A percentile compares a stretch with the other conserved stretches of the same genome.
phyloP scores from a whole-genome alignment of 2,797 vertebrate genomes.

The Enoplosus armatus region DNA sequence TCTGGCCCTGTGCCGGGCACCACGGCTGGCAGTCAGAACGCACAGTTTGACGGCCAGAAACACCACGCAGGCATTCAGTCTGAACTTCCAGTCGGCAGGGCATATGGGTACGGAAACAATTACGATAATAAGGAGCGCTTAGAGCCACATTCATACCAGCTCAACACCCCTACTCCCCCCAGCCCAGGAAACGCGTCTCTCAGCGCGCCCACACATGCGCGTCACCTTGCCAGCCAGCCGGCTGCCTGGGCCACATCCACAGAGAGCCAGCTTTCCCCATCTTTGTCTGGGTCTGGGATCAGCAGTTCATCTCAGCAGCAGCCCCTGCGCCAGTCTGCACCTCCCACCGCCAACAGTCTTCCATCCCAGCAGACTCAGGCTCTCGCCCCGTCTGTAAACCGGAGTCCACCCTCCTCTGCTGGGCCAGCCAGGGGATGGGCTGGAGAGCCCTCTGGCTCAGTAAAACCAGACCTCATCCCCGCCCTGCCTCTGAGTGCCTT shows the following conservation, averaged over 20 bases:
- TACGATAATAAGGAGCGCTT: constrained; percentile 79
- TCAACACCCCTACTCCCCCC: constrained; percentile 52
- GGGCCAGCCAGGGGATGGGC: constrained; percentile 56
- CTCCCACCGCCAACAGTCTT: constrained; percentile 71
- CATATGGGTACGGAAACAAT: constrained; percentile 77
- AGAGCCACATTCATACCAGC: constrained; percentile 69
- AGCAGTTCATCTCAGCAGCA: constrained; percentile 57
- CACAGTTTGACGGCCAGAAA: constrained; percentile 77
- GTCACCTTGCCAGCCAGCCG: constrained; percentile 60
- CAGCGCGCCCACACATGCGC: constrained; percentile 52
- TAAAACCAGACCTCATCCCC: constrained; percentile 69
- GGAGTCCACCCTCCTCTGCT: constrained; percentile 65
- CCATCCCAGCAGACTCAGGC: constrained; percentile 56
- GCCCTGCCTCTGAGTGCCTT: constrained; percentile 75
- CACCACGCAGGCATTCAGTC: constrained; percentile 61
- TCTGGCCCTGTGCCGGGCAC: constrained; percentile 77
- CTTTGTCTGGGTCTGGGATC: constrained; percentile 38
- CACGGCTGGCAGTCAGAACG: constrained; percentile 59
- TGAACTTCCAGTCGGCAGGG: constrained; percentile 68
- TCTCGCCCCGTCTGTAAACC: constrained; percentile 39
- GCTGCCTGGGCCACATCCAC: constrained; percentile 70
- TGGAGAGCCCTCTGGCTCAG: constrained; percentile 37
- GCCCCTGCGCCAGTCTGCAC: constrained; percentile 55
- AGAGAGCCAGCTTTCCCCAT: constrained; percentile 54
- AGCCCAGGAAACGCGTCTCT: constrained; percentile 65